Evolutionary conservation across 1,140 invertebrate genomes (phyloP).

Genomic region (Nephila pilipes): DNA sequence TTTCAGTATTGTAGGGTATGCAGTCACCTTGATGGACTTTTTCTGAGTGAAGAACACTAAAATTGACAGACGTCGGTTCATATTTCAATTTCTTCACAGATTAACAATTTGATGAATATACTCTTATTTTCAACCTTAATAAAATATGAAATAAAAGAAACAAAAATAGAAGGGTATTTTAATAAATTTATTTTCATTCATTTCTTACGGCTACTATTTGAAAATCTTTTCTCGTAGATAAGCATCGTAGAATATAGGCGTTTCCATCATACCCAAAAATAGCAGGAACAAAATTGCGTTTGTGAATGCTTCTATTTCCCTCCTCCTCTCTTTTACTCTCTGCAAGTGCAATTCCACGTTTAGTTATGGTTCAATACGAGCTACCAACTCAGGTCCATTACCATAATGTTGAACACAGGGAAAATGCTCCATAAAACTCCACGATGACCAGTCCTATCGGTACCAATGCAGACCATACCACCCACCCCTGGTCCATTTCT

Average conservation of each 20-base stretch:
- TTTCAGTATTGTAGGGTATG: no score
- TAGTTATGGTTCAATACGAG: background rate
- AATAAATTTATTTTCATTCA: background rate
- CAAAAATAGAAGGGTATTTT: background rate
- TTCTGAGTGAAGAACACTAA: no score
- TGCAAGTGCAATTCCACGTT: constrained; percentile 12
- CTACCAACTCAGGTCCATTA: constrained; percentile 28
- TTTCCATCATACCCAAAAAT: background rate
- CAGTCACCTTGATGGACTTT: no score
- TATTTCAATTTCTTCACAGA: no score
- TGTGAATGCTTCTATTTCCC: background rate
- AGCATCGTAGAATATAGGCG: background rate
- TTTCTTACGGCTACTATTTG: background rate
- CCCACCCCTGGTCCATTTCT: constrained; percentile 26
- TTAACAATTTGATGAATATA: no score
- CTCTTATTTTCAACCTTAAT: no score
- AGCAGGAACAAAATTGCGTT: background rate
- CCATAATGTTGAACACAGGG: constrained; percentile 33
- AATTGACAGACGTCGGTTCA: no score
- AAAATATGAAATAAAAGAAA: no score
- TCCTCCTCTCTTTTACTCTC: background rate
- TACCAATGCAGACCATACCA: background rate
- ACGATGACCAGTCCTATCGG: constrained; percentile 42
- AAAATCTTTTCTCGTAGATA: background rate
- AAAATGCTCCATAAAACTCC: constrained; percentile 43